Evolutionary conservation across 2,888 invertebrate species (phyloP), one percentile per base, ranked within the genome.

Genomic region (Sthenelais limicola): DNA sequence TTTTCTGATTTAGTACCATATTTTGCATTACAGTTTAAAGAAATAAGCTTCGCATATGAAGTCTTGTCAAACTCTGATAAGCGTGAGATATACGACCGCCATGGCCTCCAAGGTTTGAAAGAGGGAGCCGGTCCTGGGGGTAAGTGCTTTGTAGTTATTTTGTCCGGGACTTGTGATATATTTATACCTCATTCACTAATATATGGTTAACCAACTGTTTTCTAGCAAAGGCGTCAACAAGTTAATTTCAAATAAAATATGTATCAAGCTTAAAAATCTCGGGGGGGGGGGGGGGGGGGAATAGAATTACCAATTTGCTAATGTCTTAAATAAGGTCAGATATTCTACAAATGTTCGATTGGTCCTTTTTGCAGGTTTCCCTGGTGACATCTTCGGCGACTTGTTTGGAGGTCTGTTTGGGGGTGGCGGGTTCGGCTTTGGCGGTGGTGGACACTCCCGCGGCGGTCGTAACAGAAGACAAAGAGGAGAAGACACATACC

Each of bases 21-120:
- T 52, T 26, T 48, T 58, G 66, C 15, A 38, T 26, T 62, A 68
- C 79, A 89, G 90, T 96, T 97, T 86, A 96, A 97, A 88, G 97
- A 97, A 90, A 97, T 97, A 81, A 95, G 95, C 74, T 96, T 94
- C 89, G 97, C 97, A 0, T 96, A 97, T 88, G 97, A 97, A 90
- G 92, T 96, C 58, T 90, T 97, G 69, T 95, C 96, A 15, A 94
- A 96, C 89, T 91, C 94, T 3, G 94, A 94, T 82, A 96, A 96
- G 88, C 90, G 94, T 72, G 92, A 93, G 83, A 90, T 92, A 49
- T 97, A 97, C 86, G 96, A 97, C 87, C 92, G 92, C 82, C 92
- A 92, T 89, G 97, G 97, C 4, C 86, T 97, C 78, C 94, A 94
- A 85, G 97, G 95, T 0, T 89, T 97, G 80, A 95, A 95, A 89